Evolutionary conservation across 2,888 invertebrate species (phyloP), one percentile per base, ranked within the genome.

Genomic region (Eulithis prunata): DNA sequence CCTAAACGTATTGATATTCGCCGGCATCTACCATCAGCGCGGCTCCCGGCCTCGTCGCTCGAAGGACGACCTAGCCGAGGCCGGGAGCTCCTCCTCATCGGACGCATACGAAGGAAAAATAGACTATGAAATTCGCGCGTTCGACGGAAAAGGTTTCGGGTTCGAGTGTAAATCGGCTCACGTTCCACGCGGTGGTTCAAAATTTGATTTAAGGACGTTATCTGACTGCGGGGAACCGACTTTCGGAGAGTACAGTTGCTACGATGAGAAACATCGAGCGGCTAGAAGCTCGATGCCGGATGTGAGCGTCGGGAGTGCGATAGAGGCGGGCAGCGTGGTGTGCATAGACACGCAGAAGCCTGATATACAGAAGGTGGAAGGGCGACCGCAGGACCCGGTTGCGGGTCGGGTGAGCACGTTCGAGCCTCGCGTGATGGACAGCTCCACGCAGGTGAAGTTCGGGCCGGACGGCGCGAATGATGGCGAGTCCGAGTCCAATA

Each of bases 1-100:
- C 38, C 93, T 97, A 36, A 97, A 97, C 81, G 95, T 97, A 11
- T 93, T 97, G 32, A 98, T 98, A 75, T 98, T 98, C 79, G 97
- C 97, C 53, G 97, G 97, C 1, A 97, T 97, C 69, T 97, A 97
- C 81, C 97, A 97, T 79, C 97, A 97, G 84, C 94, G 97, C 1
- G 97, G 97, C 75, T 94, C 94, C 71, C 93, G 94, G 57, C 95
- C 95, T 69, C 95, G 96, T 60, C 96, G 96, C 78, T 95, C 95
- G 64, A 97, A 97, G 80, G 96, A 97, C 75, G 96, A 97, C 77
- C 86, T 96, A 14, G 94, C 95, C 57, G 96, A 96, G 85, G 95
- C 95, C 14, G 96, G 96, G 21, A 95, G 95, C 79, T 95, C 95
- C 54, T 95, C 95, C 60, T 94, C 95, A 71, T 94, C 95, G 36